Conservation (phyloP, 1,140 invertebrate species). For the Probaryconus sp. region DNA sequence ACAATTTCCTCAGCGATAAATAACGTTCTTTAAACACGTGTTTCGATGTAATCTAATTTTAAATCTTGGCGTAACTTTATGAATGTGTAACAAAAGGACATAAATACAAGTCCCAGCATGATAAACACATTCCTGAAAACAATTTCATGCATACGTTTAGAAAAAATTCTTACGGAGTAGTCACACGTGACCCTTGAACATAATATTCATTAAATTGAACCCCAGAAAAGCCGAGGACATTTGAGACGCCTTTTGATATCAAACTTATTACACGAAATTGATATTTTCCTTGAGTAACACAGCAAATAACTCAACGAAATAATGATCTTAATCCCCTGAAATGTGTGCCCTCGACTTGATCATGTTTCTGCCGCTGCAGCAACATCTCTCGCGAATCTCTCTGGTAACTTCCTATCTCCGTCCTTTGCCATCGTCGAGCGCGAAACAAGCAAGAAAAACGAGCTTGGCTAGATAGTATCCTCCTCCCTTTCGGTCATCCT, state of each 20-base stretch:
- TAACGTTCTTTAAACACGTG: no score
- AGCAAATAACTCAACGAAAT: slow-evolving; percentile 23
- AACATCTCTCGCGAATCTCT: slow-evolving; percentile 2
- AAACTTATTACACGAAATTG: slow-evolving; percentile 15
- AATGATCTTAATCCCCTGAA: slow-evolving; percentile 37
- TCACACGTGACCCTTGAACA: no score
- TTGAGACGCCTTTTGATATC: slow-evolving; percentile 18
- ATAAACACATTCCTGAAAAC: no score
- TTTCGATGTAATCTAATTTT: no score
- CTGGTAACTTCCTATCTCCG: slow-evolving; percentile 25
- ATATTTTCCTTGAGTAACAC: slow-evolving; percentile 7
- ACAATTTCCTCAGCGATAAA: no score
- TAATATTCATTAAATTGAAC: no score
- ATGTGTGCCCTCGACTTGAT: slow-evolving; percentile 15
- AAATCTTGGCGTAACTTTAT: no score
- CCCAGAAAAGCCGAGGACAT: no score
- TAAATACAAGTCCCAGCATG: no score
- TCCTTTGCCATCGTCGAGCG: slow-evolving; percentile 17
- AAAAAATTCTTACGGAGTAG: no score
- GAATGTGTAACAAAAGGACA: no score
- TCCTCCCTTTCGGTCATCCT: slow-evolving; percentile 31
- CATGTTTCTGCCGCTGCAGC: slow-evolving; percentile 28
- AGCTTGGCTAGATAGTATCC: slow-evolving; percentile 33
- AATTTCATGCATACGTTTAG: no score
- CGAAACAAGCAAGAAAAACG: slow-evolving; percentile 14